Conservation (phyloP, 2,888 invertebrate genomes). For the Drosophila sordidula region DNA sequence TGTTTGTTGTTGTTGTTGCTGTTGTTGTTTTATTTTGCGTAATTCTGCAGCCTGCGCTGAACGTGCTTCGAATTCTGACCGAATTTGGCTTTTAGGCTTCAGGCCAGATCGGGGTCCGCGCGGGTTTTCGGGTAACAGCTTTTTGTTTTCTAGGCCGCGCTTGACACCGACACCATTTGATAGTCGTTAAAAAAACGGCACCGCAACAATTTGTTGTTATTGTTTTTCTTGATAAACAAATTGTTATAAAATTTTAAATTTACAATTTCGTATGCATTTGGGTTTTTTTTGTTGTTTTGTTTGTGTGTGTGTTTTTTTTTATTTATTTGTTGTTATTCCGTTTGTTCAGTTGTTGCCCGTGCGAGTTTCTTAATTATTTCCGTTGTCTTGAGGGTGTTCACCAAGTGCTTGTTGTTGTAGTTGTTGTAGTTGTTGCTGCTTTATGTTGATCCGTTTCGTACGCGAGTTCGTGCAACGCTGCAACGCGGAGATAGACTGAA, state of each 20-base stretch:
- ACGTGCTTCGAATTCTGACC: slow-evolving; percentile 56
- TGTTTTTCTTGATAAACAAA: slow-evolving; percentile 37
- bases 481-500: slow-evolving; percentile 86
- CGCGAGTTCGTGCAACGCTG: slow-evolving; percentile 84
- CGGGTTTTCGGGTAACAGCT: not conserved
- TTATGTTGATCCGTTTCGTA: slow-evolving; percentile 48
- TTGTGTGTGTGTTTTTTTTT: slow-evolving; percentile 18
- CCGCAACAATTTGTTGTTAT: slow-evolving; percentile 46
- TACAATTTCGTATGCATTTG: slow-evolving; percentile 62
- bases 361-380: slow-evolving; percentile 69
- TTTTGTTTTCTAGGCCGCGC: slow-evolving; percentile 76
- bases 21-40: slow-evolving; percentile 63
- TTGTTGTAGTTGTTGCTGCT: slow-evolving; percentile 29
- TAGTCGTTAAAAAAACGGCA: slow-evolving; percentile 59
- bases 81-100: slow-evolving; percentile 3
- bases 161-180: slow-evolving; percentile 76
- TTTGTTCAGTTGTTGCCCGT: slow-evolving; percentile 66
- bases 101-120: too few relatives aligned
- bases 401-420: slow-evolving; percentile 32
- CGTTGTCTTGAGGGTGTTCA: slow-evolving; percentile 50
- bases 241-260: slow-evolving; percentile 47
- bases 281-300: slow-evolving; percentile 48
- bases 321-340: slow-evolving; percentile 40
- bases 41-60: slow-evolving; percentile 55
- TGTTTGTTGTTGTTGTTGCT: slow-evolving; percentile 45